Conservation (phyloP, 2,888 invertebrate species). For the Serripes groenlandicus region DNA sequence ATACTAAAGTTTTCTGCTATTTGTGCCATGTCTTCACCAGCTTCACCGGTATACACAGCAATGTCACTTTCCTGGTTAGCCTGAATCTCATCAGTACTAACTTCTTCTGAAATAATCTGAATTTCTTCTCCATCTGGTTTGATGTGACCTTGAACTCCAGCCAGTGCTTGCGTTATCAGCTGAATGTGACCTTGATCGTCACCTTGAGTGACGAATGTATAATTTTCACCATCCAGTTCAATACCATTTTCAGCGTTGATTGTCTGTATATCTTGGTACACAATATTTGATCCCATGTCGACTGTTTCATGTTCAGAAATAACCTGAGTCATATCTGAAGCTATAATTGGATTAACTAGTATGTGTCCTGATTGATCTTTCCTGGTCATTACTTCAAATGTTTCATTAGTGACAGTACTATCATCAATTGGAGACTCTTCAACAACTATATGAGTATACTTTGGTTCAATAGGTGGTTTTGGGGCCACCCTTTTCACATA, state of each 20-base stretch:
- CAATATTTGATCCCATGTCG: constrained; percentile 10
- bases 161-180: constrained; percentile 48
- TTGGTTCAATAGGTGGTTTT: constrained; percentile 11
- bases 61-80: not conserved
- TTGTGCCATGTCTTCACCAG: not conserved
- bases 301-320: constrained; percentile 18
- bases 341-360: constrained; percentile 43
- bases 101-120: constrained; percentile 34
- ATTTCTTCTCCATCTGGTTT: constrained; percentile 30
- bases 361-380: constrained; percentile 40
- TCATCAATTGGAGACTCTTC: not conserved
- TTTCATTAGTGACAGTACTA: not conserved
- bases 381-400: constrained; percentile 46
- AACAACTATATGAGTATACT: not conserved
- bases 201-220: constrained; percentile 52
- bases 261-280: constrained; percentile 13
- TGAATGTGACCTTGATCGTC: constrained; percentile 40
- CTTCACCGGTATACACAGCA: constrained; percentile 2
- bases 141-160: constrained; percentile 33
- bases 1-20: constrained; percentile 60
- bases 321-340: not conserved
- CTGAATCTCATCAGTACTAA: not conserved
- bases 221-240: constrained; percentile 58
- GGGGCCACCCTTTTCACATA: constrained; percentile 15
- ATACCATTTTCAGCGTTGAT: constrained; percentile 18